Evolutionary conservation across 2,797 vertebrate genomes (phyloP).

Genomic region (Hyperoplus lanceolatus): DNA sequence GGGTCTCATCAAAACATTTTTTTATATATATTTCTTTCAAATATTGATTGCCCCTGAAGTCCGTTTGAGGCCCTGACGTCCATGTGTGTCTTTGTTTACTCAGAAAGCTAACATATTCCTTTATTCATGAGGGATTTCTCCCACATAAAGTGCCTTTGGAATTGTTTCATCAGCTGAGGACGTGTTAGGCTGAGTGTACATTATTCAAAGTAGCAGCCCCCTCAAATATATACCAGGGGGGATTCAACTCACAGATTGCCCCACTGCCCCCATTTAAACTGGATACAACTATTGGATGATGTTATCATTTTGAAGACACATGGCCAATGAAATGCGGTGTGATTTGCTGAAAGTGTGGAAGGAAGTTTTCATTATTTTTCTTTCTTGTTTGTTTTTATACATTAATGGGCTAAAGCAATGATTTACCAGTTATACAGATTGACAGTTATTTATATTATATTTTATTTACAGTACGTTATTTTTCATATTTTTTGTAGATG

Average conservation of each 20-base stretch:
- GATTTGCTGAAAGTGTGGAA: no score
- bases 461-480: no score
- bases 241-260: constrained; percentile 34
- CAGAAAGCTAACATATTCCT: constrained; percentile 27
- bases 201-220: constrained; percentile 55
- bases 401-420: no score
- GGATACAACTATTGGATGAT: no score
- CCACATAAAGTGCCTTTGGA: constrained; percentile 29
- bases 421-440: no score
- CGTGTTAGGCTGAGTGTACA: constrained; percentile 17
- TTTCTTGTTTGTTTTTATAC: no score
- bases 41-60: neutral
- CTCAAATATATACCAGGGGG: constrained; percentile 44
- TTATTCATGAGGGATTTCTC: constrained; percentile 38
- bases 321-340: no score
- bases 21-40: neutral
- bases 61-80: neutral
- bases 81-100: constrained; percentile 20
- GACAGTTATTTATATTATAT: no score
- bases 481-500: no score
- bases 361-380: no score
- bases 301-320: no score
- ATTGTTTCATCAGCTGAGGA: constrained; percentile 43
- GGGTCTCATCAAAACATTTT: no score
- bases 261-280: neutral